Percentiles rank a stretch among this genome's conserved stretches.
Conservation (phyloP, 2,888 invertebrate genomes). For the Napeogenes inachia region DNA sequence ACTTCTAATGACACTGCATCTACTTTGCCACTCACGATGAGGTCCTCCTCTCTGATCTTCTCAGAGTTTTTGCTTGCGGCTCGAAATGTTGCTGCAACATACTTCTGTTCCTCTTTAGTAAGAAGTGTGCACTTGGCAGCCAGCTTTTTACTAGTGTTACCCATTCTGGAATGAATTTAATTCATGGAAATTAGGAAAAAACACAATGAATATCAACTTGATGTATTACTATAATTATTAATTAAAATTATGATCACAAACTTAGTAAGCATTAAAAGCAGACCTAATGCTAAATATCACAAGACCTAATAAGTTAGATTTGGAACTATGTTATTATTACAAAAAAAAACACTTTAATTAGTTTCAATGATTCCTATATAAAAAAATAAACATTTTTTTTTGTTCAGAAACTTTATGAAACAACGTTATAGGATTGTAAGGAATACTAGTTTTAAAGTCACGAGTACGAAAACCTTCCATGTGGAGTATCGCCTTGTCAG, state of each 20-base stretch:
- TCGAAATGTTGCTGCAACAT: constrained; percentile 79
- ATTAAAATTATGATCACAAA: too few species aligned
- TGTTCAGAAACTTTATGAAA: neutral
- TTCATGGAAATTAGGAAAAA: neutral
- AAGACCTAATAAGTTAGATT: too few species aligned
- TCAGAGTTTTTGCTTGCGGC: constrained; percentile 81
- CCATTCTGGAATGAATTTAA: constrained; percentile 59
- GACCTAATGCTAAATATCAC: too few species aligned
- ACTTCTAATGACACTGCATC: constrained; percentile 71
- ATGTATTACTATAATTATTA: too few species aligned
- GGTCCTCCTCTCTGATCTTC: constrained; percentile 80
- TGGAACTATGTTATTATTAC: too few species aligned
- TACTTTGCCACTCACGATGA: constrained; percentile 79
- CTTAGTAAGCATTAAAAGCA: too few species aligned
- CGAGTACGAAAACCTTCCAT: neutral
- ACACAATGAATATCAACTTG: too few species aligned
- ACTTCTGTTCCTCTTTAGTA: constrained; percentile 80
- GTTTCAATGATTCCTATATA: too few species aligned
- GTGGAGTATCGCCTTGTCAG: neutral
- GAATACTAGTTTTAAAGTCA: neutral
- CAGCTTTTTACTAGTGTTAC: constrained; percentile 80
- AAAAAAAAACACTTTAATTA: too few species aligned
- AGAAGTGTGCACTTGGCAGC: constrained; percentile 81
- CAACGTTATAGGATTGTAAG: too few species aligned
- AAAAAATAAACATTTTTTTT: too few species aligned